These are phyloP conservation scores for Drosophila santomea DNA, from an alignment of 1,140 invertebrate genomes.

Conservation along the genomic window DNA sequence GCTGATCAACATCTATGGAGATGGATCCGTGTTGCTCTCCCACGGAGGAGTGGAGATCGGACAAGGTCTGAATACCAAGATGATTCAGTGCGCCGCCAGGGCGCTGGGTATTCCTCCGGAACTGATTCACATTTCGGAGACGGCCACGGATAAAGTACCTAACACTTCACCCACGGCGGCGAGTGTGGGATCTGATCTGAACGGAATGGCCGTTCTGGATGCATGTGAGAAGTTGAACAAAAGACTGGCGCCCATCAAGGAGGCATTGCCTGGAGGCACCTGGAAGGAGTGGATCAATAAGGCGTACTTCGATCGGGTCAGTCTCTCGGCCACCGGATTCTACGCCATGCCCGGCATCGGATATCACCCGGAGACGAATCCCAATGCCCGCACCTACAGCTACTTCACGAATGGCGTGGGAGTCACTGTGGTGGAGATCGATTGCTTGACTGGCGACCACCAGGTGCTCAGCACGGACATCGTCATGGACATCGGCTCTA, in stretches of 20 bases:
- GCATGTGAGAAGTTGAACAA: conserved; percentile 93
- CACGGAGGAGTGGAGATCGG: conserved; percentile 98
- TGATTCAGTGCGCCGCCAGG: conserved; percentile 94
- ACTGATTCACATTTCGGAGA: conserved; percentile 95
- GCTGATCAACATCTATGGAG: conserved; percentile 94
- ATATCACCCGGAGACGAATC: conserved; percentile 90
- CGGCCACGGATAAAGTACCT: conserved; percentile 96
- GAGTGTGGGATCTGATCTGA: conserved; percentile 95
- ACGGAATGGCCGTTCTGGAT: conserved; percentile 96
- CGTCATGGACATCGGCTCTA: conserved; percentile 96
- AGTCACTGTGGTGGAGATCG: conserved; percentile 93
- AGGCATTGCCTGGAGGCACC: conserved; percentile 90
- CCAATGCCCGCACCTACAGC: conserved; percentile 89
- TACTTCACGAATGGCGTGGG: conserved; percentile 94
- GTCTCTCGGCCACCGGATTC: conserved; percentile 94
- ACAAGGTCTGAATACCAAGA: conserved; percentile 97
- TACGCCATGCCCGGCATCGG: conserved; percentile 92
- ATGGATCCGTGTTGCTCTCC: conserved; percentile 96
- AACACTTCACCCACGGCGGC: conserved; percentile 97
- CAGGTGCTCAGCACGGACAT: conserved; percentile 95
- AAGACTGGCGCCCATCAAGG: conserved; percentile 91
- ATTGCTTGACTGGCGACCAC: conserved; percentile 95
- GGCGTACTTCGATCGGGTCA: conserved; percentile 93
- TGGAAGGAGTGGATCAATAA: conserved; percentile 94
- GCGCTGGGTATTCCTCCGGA: conserved; percentile 90